Evolutionary conservation across 2,797 vertebrate species (phyloP).

Genomic region (Centroberyx gerrardi): DNA sequence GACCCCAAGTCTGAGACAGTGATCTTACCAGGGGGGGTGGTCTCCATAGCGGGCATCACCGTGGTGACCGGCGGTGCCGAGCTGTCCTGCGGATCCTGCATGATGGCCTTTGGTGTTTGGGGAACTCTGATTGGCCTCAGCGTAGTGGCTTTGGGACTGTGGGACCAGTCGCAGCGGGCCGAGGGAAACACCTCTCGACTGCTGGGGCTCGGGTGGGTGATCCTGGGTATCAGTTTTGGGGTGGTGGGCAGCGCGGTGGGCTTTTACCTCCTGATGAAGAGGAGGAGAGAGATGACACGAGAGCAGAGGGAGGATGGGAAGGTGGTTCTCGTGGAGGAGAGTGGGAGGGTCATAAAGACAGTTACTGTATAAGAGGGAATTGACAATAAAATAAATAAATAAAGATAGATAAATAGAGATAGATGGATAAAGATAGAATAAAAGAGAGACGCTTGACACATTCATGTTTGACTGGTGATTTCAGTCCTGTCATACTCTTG

Average conservation of each 20-base stretch:
- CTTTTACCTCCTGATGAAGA: constrained; percentile 71
- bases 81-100: constrained; percentile 84
- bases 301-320: constrained; percentile 77
- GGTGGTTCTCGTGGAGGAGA: constrained; percentile 79
- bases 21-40: constrained; percentile 79
- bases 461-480: not conserved
- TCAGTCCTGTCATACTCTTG: not conserved
- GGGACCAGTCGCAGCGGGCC: constrained; percentile 66
- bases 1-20: constrained; percentile 78
- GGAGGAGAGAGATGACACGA: constrained; percentile 54
- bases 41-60: constrained; percentile 84
- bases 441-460: not conserved
- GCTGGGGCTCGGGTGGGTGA: constrained; percentile 79
- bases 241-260: constrained; percentile 63
- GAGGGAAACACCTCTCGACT: constrained; percentile 68
- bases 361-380: constrained; percentile 78
- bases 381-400: not conserved
- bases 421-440: not conserved
- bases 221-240: constrained; percentile 74
- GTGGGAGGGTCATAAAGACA: constrained; percentile 79
- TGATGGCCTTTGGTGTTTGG: constrained; percentile 86
- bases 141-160: constrained; percentile 81
- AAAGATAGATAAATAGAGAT: too few species aligned
- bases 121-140: constrained; percentile 83
- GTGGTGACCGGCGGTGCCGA: constrained; percentile 85